phyloP scores from a whole-genome alignment of 2,888 invertebrate species.

The Drosophila mimetica region DNA sequence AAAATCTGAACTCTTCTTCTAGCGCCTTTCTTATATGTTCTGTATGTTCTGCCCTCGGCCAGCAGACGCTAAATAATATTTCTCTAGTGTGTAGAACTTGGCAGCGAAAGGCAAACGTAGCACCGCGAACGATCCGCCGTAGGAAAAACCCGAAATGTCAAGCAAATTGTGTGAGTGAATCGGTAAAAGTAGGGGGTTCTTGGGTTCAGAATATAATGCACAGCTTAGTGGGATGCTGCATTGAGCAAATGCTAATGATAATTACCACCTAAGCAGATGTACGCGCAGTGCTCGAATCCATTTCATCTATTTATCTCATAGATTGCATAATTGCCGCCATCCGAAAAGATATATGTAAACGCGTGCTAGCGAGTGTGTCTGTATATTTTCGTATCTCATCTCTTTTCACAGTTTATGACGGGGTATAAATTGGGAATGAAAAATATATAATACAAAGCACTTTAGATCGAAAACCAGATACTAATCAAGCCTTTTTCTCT shows the following conservation, averaged over 20 bases:
- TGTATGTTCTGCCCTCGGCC: conserved; percentile 33
- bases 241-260: conserved; percentile 51
- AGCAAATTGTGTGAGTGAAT: conserved; percentile 63
- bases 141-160: conserved; percentile 62
- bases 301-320: conserved; percentile 50
- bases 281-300: conserved; percentile 19
- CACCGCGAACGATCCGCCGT: conserved; percentile 53
- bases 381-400: conserved; percentile 51
- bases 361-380: conserved; percentile 16
- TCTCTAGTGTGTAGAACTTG: conserved; percentile 75
- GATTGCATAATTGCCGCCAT: conserved; percentile 71
- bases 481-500: conserved; percentile 54
- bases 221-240: conserved; percentile 27
- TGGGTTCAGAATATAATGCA: conserved; percentile 19
- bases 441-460: not conserved
- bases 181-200: not conserved
- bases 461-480: not conserved
- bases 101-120: conserved; percentile 67
- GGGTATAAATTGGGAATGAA: conserved; percentile 11
- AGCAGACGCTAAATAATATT: conserved; percentile 62
- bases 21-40: conserved; percentile 30
- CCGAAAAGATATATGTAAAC: conserved; percentile 52
- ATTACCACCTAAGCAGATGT: conserved; percentile 52
- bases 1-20: conserved; percentile 52
- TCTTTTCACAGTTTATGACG: conserved; percentile 47